Conservation (phyloP, 2,113 vertebrate genomes). For the Sinocyclocheilus maitianheensis region DNA sequence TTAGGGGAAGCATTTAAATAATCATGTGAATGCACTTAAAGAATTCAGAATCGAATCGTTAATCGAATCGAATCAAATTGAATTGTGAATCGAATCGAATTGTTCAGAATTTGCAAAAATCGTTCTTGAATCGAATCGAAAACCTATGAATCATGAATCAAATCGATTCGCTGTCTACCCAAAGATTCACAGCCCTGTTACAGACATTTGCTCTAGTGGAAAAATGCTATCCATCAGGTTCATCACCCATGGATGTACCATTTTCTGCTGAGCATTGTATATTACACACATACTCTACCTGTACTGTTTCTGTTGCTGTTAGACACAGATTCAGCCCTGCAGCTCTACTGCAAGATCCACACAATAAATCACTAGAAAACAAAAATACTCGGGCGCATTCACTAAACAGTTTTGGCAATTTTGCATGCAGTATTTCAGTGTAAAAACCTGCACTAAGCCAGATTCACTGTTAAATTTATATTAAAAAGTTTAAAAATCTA, state of each 20-base stretch:
- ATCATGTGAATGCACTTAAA: too few relatives aligned
- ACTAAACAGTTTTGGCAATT: neutral
- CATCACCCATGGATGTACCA: neutral
- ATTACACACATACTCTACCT: neutral
- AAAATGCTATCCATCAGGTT: conserved; percentile 4
- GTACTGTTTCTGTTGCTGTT: neutral
- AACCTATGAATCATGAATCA: too few relatives aligned
- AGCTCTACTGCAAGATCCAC: neutral
- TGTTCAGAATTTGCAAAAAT: too few relatives aligned
- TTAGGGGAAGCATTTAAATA: too few relatives aligned
- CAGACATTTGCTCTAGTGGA: conserved; percentile 14
- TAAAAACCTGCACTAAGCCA: neutral
- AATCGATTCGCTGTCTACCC: too few relatives aligned
- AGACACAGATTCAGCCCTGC: neutral
- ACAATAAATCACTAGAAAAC: conserved; percentile 4
- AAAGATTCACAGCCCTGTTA: neutral
- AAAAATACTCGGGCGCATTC: neutral
- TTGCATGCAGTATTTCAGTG: neutral
- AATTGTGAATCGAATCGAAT: too few relatives aligned
- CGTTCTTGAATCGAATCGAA: too few relatives aligned
- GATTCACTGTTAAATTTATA: neutral
- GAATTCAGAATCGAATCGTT: too few relatives aligned
- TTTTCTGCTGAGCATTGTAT: conserved; percentile 24
- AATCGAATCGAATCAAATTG: too few relatives aligned
- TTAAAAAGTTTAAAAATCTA: neutral